phyloP scores from a whole-genome alignment of 2,797 vertebrate genomes.

The Adelosebastes latens region DNA sequence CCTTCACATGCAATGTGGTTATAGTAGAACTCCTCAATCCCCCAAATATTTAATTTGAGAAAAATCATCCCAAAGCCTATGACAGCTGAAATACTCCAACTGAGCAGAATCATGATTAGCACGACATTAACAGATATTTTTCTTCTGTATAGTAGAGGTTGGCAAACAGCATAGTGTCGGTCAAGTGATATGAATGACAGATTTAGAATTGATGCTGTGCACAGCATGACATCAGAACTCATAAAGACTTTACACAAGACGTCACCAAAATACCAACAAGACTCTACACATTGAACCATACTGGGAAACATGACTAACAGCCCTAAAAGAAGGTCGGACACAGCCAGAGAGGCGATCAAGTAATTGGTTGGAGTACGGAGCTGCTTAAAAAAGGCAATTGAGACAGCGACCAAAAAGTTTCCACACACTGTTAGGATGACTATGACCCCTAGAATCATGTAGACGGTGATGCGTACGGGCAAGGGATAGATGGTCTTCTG shows the following conservation, averaged over 20 bases:
- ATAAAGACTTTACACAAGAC: slow-evolving; percentile 30
- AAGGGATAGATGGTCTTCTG: slow-evolving; percentile 26
- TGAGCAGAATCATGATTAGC: slow-evolving; percentile 29
- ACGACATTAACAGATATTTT: slow-evolving; percentile 26
- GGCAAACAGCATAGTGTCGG: slow-evolving; percentile 42
- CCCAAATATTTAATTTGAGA: slow-evolving; percentile 25
- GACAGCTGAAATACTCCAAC: slow-evolving; percentile 37
- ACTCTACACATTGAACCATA: slow-evolving; percentile 29
- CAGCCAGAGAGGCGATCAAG: slow-evolving; percentile 38
- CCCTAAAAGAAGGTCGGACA: slow-evolving; percentile 44
- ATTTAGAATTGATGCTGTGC: slow-evolving; percentile 46
- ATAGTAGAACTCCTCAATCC: slow-evolving; percentile 37
- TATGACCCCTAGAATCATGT: slow-evolving; percentile 13
- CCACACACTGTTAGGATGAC: slow-evolving; percentile 43
- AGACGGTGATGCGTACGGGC: slow-evolving; percentile 17
- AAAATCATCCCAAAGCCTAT: slow-evolving; percentile 47
- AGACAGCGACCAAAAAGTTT: slow-evolving; percentile 37
- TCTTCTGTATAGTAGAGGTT: slow-evolving; percentile 34
- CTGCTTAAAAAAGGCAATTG: slow-evolving; percentile 42
- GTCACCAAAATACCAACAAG: slow-evolving; percentile 54
- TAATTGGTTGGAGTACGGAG: slow-evolving; percentile 57
- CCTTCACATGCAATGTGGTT: slow-evolving; percentile 30
- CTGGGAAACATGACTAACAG: slow-evolving; percentile 35
- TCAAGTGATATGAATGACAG: slow-evolving; percentile 48
- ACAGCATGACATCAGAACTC: slow-evolving; percentile 35